phyloP scores from a whole-genome alignment of 2,797 vertebrate genomes.

The Macrochelys suwanniensis region DNA sequence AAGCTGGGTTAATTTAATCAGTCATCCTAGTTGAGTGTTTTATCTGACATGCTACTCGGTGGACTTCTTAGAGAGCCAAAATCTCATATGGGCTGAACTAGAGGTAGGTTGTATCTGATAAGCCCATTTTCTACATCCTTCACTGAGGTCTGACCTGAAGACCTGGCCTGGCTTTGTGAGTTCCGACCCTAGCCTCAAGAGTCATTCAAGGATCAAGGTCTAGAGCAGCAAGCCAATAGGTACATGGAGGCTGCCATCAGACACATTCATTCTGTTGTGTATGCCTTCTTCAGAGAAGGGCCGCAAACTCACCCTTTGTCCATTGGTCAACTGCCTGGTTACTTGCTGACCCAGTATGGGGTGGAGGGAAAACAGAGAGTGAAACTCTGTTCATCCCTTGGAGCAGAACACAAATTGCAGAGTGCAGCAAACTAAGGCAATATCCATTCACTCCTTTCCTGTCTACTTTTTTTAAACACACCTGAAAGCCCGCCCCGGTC shows the following conservation, averaged over 20 bases:
- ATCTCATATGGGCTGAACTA: neutral
- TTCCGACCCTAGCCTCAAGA: neutral
- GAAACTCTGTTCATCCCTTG: neutral
- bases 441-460: too few species aligned
- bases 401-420: neutral
- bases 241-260: neutral
- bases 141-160: neutral
- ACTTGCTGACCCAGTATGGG: accelerated
- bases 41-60: neutral
- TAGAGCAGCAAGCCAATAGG: neutral
- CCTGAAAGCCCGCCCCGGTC: neutral
- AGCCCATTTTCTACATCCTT: neutral
- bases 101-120: neutral
- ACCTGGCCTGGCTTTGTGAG: neutral
- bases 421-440: neutral
- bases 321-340: neutral
- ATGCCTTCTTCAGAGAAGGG: neutral
- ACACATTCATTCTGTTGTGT: neutral
- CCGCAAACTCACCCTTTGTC: neutral
- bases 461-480: neutral
- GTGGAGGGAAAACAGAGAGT: neutral
- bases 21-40: neutral
- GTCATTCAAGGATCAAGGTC: neutral
- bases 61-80: neutral
- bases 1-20: neutral